These are phyloP conservation scores for Tetranychus urticae DNA, from an alignment of 1,140 invertebrate species.

Conservation along the genomic window DNA sequence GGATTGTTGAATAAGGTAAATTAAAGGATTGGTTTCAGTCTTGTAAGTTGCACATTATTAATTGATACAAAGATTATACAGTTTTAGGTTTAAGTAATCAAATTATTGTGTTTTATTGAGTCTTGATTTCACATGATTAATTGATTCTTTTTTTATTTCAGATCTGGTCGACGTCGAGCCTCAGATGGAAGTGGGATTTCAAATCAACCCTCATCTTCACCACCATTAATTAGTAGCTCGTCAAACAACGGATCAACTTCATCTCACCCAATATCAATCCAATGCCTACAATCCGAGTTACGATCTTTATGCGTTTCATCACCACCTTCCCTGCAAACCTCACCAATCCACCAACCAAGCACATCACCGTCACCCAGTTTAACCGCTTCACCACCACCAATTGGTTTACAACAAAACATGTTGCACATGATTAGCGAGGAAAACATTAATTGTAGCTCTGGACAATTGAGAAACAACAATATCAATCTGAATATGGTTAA, in stretches of 20 bases:
- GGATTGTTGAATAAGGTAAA: too few species aligned
- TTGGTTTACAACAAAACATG: not conserved
- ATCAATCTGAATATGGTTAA: not conserved
- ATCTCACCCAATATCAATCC: slow-evolving; percentile 1
- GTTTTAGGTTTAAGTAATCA: too few species aligned
- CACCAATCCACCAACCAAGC: slow-evolving; percentile 4
- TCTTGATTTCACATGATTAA: not conserved
- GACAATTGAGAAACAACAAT: too few species aligned
- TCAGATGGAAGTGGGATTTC: not conserved
- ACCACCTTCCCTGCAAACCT: slow-evolving; percentile 8
- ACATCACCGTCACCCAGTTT: not conserved
- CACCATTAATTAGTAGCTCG: not conserved
- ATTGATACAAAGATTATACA: too few species aligned
- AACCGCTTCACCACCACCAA: slow-evolving; percentile 3
- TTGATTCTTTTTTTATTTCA: not conserved
- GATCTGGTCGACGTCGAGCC: not conserved
- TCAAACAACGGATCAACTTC: not conserved
- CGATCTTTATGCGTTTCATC: slow-evolving; percentile 6
- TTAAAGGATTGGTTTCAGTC: too few species aligned
- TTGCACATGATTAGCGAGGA: slow-evolving; percentile 10
- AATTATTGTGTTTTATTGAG: too few species aligned
- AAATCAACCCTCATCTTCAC: not conserved
- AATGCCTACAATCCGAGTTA: slow-evolving; percentile 4
- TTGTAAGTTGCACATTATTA: too few species aligned
- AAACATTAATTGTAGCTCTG: not conserved